Evolutionary conservation across 2,797 vertebrate genomes (phyloP), one percentile per base, ranked within the genome.

Genomic region (Pelodytes ibericus): DNA sequence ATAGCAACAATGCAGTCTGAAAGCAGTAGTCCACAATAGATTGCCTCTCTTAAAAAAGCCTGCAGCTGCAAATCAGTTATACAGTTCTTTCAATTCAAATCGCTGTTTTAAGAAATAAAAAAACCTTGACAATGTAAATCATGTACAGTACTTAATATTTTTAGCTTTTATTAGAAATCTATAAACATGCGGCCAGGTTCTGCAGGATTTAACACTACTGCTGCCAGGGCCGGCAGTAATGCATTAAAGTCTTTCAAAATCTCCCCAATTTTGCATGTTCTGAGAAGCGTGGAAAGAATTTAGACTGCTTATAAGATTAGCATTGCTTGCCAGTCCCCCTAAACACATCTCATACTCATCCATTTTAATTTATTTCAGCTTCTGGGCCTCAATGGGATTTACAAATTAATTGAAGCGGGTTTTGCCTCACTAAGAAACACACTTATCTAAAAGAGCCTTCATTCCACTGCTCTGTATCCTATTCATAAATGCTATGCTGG

Each of bases 401-500:
- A 58, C 63, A 73, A 79, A 73, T 79, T 79, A 79, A 73, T 68
- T 79, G 76, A 41, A 67, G 53, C 75, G 15, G 62, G 61, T 73
- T 78, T 79, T 33, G 63, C 26, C 33, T 60, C 51, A 41, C 71
- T 26, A 16, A 73, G 47, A 61, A 26, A 69, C 31, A 71, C 39
- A 66, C 41, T 71, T 67, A 62, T 72, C 41, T 68, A 59, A 68
- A 44, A 53, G 18, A 33, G 41, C 63, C 56, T 29, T 62, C 76
- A 73, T 68, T 79, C 44, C 63, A 36, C 56, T 16, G 20, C 22
- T 31, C 70, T 72, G 64, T 61, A 61, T 60, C 16, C 44, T 49
- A 75, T 75, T 75, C 65, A 76, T 31, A 27, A 62, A 76, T 57
- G 36, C 74, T 53, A 2, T 18, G 27, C 68, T 39, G 27, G 20